phyloP scores from a whole-genome alignment of 2,797 vertebrate genomes.

The Pogonophryne albipinna region DNA sequence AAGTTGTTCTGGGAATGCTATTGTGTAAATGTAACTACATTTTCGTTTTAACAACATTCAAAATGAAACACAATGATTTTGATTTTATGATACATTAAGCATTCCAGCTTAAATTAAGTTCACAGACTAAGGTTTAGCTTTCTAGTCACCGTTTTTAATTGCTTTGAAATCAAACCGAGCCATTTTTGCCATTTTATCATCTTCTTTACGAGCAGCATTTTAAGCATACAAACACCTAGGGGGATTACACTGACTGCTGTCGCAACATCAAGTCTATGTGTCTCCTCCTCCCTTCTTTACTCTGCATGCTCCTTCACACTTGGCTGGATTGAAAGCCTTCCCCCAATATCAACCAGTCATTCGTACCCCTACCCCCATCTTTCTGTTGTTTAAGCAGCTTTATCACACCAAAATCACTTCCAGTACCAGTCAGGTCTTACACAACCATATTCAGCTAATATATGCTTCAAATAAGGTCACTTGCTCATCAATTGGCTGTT shows the following conservation, averaged over 20 bases:
- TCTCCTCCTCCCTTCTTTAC: conserved; percentile 13
- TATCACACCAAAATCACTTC: neutral
- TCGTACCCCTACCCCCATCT: neutral
- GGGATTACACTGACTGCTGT: neutral
- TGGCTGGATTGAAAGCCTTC: conserved; percentile 16
- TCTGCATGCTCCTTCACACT: conserved; percentile 39
- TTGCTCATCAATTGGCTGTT: neutral
- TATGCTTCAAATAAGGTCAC: neutral
- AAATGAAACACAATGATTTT: neutral
- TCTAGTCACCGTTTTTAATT: neutral
- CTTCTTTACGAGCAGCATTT: neutral
- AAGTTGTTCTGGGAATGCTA: neutral
- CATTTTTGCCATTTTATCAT: neutral
- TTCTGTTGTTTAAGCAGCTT: conserved; percentile 2
- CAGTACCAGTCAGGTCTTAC: neutral
- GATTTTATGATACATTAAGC: neutral
- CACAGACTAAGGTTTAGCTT: neutral
- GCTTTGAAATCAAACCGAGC: neutral
- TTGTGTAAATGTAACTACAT: neutral
- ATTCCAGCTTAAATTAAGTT: neutral
- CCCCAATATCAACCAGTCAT: conserved; percentile 1
- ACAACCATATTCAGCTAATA: neutral
- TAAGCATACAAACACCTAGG: neutral
- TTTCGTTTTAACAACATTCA: neutral
- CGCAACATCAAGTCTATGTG: conserved; percentile 1